Conservation (phyloP, 2,888 invertebrate genomes). For the Crossocerus cetratus region DNA sequence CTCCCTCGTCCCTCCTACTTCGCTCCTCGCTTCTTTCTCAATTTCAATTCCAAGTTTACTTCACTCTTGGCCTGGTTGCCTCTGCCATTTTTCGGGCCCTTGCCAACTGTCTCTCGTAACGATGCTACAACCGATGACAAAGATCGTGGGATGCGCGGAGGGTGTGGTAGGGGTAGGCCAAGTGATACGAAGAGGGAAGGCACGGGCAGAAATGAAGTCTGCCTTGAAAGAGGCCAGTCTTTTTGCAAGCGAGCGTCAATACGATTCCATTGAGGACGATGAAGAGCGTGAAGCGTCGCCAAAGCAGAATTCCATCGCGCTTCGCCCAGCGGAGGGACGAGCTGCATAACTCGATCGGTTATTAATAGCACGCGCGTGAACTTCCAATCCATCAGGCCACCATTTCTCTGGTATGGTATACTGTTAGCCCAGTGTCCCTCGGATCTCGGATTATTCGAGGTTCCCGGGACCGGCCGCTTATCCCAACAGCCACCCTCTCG, state of each 20-base stretch:
- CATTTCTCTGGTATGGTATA: slow-evolving; percentile 1
- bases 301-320: slow-evolving; percentile 44
- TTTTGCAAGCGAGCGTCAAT: slow-evolving; percentile 52
- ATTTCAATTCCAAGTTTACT: not conserved
- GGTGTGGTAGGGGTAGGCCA: not conserved
- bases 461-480: too few species aligned
- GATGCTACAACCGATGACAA: not conserved
- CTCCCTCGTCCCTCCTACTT: not conserved
- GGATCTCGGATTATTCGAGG: too few species aligned
- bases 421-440: too few species aligned
- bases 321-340: slow-evolving; percentile 31
- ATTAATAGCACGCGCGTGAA: slow-evolving; percentile 39
- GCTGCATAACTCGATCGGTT: slow-evolving; percentile 32
- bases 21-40: not conserved
- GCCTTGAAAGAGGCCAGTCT: slow-evolving; percentile 50
- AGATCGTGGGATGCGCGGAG: too few species aligned
- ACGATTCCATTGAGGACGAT: slow-evolving; percentile 54
- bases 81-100: too few species aligned
- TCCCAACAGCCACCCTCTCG: too few species aligned
- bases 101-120: too few species aligned
- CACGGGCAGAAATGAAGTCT: slow-evolving; percentile 53
- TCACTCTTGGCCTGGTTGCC: not conserved
- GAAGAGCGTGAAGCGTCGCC: slow-evolving; percentile 47
- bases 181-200: slow-evolving; percentile 9
- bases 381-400: slow-evolving; percentile 30